Evolutionary conservation across 2,797 vertebrate genomes (phyloP).

Genomic region (Pyrocephalus nanus): DNA sequence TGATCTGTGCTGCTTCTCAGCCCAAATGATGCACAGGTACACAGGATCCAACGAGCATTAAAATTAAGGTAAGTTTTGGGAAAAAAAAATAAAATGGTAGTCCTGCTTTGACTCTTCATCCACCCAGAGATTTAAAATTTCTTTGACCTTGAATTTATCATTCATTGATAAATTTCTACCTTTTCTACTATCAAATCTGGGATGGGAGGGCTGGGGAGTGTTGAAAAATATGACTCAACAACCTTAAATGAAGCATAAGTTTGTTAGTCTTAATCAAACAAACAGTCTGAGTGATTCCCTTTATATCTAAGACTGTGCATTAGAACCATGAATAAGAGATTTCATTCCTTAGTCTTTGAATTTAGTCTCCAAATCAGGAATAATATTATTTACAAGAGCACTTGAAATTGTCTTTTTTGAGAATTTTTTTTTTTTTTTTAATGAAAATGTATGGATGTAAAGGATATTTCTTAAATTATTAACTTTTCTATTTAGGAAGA

Average conservation of each 20-base stretch:
- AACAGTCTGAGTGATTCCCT: not conserved
- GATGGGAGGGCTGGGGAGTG: not conserved
- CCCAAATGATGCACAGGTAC: rapidly evolving
- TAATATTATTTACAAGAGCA: not conserved
- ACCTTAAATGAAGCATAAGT: not conserved
- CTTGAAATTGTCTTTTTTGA: not conserved
- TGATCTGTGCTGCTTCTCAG: not conserved
- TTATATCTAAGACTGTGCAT: not conserved
- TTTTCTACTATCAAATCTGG: not conserved
- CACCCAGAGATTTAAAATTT: not conserved
- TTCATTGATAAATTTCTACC: not conserved
- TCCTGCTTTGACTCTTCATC: not conserved
- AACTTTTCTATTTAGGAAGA: not conserved
- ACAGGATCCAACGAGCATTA: not conserved
- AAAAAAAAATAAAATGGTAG: not conserved
- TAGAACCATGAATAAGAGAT: not conserved
- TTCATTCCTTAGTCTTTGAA: not conserved
- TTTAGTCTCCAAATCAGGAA: not conserved
- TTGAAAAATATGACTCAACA: not conserved
- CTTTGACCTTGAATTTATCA: not conserved
- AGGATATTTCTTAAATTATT: not conserved
- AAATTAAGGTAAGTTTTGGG: slow-evolving; percentile 9
- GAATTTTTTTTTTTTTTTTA: not conserved
- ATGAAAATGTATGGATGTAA: not conserved
- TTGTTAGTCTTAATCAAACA: not conserved